Base-by-base conservation (phyloP, 2,113 vertebrate genomes). In the Sebastes fasciatus region DNA sequence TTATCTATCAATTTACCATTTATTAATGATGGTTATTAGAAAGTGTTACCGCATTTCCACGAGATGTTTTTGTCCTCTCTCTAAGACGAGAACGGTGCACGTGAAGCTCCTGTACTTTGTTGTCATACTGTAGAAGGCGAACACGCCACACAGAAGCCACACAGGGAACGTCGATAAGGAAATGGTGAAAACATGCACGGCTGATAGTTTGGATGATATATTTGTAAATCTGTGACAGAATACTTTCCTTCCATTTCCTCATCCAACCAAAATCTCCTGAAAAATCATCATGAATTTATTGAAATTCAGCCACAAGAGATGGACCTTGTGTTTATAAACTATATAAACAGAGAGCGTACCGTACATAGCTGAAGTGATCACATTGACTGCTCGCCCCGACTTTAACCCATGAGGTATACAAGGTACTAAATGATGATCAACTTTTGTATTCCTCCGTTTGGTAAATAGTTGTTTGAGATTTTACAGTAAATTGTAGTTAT, bases 341-440 rank as follows among this genome's bases (percentile, higher is more conserved):
- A 77, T 85, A 54, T 71, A 79, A 79, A 88, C 67, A 64, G 21
- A 64, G 21, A 64, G 69, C 57, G n/a, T 52, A 67, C 54, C 90
- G 86, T 82, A 88, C 67, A 89, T 83, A 89, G 65, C 66, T 76
- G 52, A 82, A 75, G 51, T 68, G 42, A 82, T 88, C 21, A 76
- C 52, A 9, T n/a, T 9, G 68, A 90, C 74, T 78, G 67, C 82
- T 73, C 19, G 23, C 45, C 65, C 80, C 40, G 5, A 54, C 60
- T 64, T 86, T 61, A 88, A 80, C 83, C 79, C 65, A 58, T 9
- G 26, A 84, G 49, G 63, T 81, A 74, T 85, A 87, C 78, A 82
- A 89, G 77, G 72, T 84, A 92, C 86, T 82, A 88, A 34, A 92
- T 78, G 83, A 74, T 75, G 58, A 93, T 79, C 57, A 71, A 83